These are phyloP conservation scores for Gryon sp. DNA, from an alignment of 1,140 invertebrate genomes.

Conservation along the genomic window DNA sequence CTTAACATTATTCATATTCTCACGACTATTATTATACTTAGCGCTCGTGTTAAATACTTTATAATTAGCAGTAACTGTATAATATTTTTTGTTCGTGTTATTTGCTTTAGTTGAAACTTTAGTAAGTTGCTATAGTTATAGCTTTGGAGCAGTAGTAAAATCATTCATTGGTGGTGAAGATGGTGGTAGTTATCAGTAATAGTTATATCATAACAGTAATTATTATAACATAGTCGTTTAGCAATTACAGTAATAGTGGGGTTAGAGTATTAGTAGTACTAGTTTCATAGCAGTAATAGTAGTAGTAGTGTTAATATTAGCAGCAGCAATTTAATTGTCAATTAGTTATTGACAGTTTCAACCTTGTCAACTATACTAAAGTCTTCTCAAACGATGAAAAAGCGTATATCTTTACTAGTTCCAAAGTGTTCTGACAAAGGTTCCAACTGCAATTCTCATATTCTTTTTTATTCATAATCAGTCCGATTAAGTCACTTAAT, in stretches of 20 bases:
- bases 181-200: constrained; percentile 67
- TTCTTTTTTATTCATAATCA: no score
- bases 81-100: constrained; percentile 4
- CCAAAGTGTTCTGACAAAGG: constrained; percentile 17
- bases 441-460: no score
- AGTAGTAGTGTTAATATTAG: constrained; percentile 53
- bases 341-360: no score
- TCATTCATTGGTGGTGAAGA: constrained; percentile 68
- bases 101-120: constrained; percentile 50
- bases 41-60: constrained; percentile 37
- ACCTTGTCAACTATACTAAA: no score
- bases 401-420: constrained; percentile 12
- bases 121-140: constrained; percentile 64
- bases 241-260: constrained; percentile 56
- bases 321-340: constrained; percentile 60
- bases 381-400: constrained; percentile 5
- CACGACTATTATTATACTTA: constrained; percentile 40
- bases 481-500: no score
- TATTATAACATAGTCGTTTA: constrained; percentile 61
- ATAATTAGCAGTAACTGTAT: constrained; percentile 57
- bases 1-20: constrained; percentile 15
- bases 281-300: constrained; percentile 58
- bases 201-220: constrained; percentile 60
- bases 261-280: constrained; percentile 58
- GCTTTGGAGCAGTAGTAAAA: constrained; percentile 66